Evolutionary conservation across 2,113 vertebrate species (phyloP), one percentile per base, ranked within the genome.

Genomic region (Callaeas wilsoni): DNA sequence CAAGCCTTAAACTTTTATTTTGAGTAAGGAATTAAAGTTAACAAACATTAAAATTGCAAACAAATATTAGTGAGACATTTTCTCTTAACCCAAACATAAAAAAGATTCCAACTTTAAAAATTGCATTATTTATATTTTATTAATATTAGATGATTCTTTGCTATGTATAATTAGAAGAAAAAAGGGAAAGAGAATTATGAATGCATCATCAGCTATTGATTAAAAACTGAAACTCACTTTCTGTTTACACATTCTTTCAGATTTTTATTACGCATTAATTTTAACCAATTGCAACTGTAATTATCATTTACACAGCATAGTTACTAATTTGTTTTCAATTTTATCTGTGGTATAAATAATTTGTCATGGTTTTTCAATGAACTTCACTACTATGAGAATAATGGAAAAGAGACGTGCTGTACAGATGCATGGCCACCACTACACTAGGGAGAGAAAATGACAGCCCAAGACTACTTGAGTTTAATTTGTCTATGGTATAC

Each of bases 61-160:
- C 46, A 95, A 95, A 90, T 87, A 94, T 93, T 90, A 91, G 82
- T 63, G 63, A 93, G 78, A 50, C 6, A 57, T 63, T 93, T 92
- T 94, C 47, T 91, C 47, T 55, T 84, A 88, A 91, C 67, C 50
- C 35, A 83, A 39, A 74, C 20, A 70, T 91, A 86, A 80, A 83
- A 95, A 89, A n/a, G 12, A 74, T 83, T 67, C 46, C 19, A 80
- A 93, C 46, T 85, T 94, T 19, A 83, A 94, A 60, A 87, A 21
- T 57, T 87, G 70, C 50, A 95, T 96, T 95, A 90, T 95, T 47
- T 59, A 85, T 93, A 88, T 65, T 84, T 89, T 93, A 94, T 91
- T 89, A 96, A 96, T 95, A 95, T 94, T 93, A 94, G 44, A 96
- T 94, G 74, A 96, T 82, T 53, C 41, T 87, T 96, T 92, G 57